Evolutionary conservation across 2,113 vertebrate species (phyloP).

Genomic region (Rallus limicola): DNA sequence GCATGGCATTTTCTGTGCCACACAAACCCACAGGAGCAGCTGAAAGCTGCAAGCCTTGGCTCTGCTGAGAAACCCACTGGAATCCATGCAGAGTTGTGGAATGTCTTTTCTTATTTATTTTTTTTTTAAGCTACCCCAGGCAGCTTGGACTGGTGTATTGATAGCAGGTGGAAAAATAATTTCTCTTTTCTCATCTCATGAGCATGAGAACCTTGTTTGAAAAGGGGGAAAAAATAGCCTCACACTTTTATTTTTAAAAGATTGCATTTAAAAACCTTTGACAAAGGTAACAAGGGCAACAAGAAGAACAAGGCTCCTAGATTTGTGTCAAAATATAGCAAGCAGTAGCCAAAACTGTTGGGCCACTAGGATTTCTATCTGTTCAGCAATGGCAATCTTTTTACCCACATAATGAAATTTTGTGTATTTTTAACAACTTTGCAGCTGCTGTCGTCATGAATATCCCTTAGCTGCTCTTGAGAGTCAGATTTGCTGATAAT

Average conservation of each 20-base stretch:
- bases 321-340: slow-evolving; percentile 8
- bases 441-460: slow-evolving; percentile 38
- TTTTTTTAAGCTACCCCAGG: not conserved
- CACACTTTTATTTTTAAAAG: not conserved
- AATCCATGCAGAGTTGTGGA: slow-evolving; percentile 13
- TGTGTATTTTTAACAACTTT: slow-evolving; percentile 60
- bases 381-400: not conserved
- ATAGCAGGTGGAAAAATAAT: slow-evolving; percentile 30
- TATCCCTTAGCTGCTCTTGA: not conserved
- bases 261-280: not conserved
- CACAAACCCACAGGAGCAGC: slow-evolving; percentile 12
- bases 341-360: not conserved
- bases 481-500: slow-evolving; percentile 26
- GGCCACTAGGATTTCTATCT: slow-evolving; percentile 1
- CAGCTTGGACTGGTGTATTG: not conserved
- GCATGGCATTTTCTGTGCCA: slow-evolving; percentile 24
- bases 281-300: not conserved
- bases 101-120: not conserved
- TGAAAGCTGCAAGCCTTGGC: slow-evolving; percentile 52
- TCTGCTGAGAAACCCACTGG: slow-evolving; percentile 19
- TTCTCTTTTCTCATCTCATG: slow-evolving; percentile 11
- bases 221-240: not conserved
- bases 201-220: not conserved
- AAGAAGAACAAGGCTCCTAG: not conserved
- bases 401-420: slow-evolving; percentile 34